These are phyloP conservation scores for Dendropsophus ebraccatus DNA, from an alignment of 2,113 vertebrate species.

Conservation along the genomic window DNA sequence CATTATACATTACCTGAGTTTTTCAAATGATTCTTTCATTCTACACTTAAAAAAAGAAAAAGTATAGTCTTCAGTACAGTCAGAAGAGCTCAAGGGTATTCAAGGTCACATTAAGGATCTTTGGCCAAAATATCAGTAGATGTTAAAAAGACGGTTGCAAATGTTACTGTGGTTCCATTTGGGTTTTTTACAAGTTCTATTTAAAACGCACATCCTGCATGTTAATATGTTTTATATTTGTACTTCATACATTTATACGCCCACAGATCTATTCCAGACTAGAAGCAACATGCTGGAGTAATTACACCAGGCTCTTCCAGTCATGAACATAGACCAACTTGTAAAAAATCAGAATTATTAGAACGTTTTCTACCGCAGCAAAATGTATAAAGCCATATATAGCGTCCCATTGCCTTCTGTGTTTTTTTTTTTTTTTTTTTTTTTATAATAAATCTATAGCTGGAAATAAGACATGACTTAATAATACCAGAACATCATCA, in stretches of 20 bases:
- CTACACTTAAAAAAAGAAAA: not conserved
- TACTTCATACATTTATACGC: constrained; percentile 20
- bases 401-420: not conserved
- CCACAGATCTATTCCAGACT: constrained; percentile 7
- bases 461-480: not conserved
- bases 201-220: constrained; percentile 20
- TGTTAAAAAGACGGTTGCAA: not conserved
- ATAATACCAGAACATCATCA: not conserved
- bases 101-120: not conserved
- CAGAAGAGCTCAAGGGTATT: not conserved
- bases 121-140: not conserved
- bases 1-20: no score
- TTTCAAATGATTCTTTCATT: not conserved
- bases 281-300: constrained; percentile 11
- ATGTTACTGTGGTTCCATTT: not conserved
- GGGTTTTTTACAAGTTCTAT: not conserved
- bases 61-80: not conserved
- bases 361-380: not conserved
- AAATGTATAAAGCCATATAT: not conserved
- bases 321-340: not conserved
- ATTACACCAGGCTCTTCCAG: not conserved
- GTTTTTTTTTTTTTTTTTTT: no score
- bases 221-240: constrained; percentile 31
- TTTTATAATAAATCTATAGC: not conserved
- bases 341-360: not conserved